phyloP scores from a whole-genome alignment of 2,888 invertebrate genomes.

The Dasysyrphus albostriatus region DNA sequence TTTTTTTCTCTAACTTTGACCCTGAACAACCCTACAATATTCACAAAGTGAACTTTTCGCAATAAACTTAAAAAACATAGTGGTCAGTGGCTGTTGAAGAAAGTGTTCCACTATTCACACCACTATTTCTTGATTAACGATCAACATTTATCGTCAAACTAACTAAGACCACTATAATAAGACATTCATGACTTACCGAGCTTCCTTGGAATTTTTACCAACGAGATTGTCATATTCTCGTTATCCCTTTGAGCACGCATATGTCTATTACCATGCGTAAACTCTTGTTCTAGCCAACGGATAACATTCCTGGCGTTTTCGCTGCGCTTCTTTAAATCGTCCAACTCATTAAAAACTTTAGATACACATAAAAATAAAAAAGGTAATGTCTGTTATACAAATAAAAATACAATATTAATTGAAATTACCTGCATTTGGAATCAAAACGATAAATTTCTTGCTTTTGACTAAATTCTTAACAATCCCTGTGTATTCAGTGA shows the following conservation, averaged over 20 bases:
- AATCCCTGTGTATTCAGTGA: conserved; percentile 90
- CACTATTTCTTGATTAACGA: too few relatives aligned
- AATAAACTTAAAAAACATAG: too few relatives aligned
- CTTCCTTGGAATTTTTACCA: conserved; percentile 91
- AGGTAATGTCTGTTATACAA: neutral
- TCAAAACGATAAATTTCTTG: conserved; percentile 93
- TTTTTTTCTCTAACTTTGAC: too few relatives aligned
- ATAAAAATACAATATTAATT: conserved; percentile 61
- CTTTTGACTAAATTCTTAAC: conserved; percentile 93
- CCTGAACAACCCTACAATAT: too few relatives aligned
- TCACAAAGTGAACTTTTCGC: too few relatives aligned
- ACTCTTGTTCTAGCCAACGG: conserved; percentile 95
- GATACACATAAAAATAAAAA: conserved; percentile 78
- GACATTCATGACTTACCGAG: conserved; percentile 86
- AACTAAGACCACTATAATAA: neutral
- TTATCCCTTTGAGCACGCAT: conserved; percentile 94
- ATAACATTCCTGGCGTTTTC: conserved; percentile 95
- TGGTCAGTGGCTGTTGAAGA: too few relatives aligned
- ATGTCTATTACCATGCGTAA: conserved; percentile 93
- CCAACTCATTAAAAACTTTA: conserved; percentile 94
- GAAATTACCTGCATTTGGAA: conserved; percentile 93
- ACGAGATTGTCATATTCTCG: conserved; percentile 89
- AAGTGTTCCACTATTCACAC: too few relatives aligned
- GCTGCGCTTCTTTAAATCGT: conserved; percentile 93
- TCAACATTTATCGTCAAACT: neutral